Evolutionary conservation across 1,140 invertebrate species (phyloP).

Genomic region (Megalopta genalis): DNA sequence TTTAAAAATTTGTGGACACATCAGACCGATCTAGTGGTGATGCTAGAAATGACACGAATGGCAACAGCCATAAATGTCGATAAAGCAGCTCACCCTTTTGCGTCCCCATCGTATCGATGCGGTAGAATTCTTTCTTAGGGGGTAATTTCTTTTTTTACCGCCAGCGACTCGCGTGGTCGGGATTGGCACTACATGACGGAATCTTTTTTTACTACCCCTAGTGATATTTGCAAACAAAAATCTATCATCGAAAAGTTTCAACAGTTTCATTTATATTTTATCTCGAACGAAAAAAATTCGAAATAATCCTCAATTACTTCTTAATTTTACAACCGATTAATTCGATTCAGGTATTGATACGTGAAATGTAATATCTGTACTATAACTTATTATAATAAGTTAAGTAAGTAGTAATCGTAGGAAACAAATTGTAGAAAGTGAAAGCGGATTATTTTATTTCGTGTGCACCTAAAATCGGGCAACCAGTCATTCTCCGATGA

Average conservation of each 20-base stretch:
- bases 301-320: background rate
- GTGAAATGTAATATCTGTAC: background rate
- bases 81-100: conserved; percentile 69
- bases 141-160: conserved; percentile 69
- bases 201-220: background rate
- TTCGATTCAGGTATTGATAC: background rate
- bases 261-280: background rate
- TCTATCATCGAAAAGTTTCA: background rate
- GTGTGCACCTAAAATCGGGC: conserved; percentile 61
- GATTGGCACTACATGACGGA: conserved; percentile 43
- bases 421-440: background rate
- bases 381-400: background rate
- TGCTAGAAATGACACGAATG: conserved; percentile 62
- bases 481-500: conserved; percentile 65
- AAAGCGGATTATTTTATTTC: background rate
- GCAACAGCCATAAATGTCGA: conserved; percentile 60
- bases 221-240: background rate
- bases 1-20: conserved; percentile 26
- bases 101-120: conserved; percentile 68
- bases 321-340: too few species aligned
- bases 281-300: too few species aligned
- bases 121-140: conserved; percentile 73
- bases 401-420: background rate
- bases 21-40: conserved; percentile 73
- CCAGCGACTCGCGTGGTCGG: conserved; percentile 50